A percentile compares a stretch with the other conserved stretches of the same genome.
Evolutionary conservation across 2,888 invertebrate species (phyloP).

Genomic region (Physocephala rufipes): DNA sequence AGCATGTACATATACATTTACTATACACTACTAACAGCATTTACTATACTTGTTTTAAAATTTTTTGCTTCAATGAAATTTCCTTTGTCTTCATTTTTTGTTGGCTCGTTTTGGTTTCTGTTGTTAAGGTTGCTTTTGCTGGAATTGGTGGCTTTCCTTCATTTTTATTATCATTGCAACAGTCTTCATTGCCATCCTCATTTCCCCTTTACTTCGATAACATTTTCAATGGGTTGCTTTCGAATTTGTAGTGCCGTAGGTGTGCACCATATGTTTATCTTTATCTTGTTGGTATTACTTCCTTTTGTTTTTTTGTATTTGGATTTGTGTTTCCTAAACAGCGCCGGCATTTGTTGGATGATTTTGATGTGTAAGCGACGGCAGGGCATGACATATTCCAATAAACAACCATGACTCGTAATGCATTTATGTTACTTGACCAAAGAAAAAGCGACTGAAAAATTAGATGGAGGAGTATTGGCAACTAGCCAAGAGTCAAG

Average conservation of each 20-base stretch:
- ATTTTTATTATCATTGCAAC: background rate
- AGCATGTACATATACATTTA: too few relatives aligned
- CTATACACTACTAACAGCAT: too few relatives aligned
- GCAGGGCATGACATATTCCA: too few relatives aligned
- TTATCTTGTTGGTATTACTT: slow-evolving; percentile 2
- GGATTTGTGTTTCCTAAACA: background rate
- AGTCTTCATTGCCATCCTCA: background rate
- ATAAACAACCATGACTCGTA: too few relatives aligned
- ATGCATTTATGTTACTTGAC: too few relatives aligned
- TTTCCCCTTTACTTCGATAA: background rate
- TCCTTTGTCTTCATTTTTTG: too few relatives aligned
- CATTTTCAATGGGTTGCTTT: background rate
- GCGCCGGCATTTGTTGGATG: too few relatives aligned
- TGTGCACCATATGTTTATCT: background rate
- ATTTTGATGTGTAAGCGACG: too few relatives aligned
- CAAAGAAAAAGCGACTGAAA: too few relatives aligned
- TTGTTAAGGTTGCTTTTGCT: background rate
- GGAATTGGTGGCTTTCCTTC: background rate
- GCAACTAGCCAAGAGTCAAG: too few relatives aligned
- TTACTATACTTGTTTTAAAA: background rate
- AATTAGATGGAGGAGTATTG: too few relatives aligned
- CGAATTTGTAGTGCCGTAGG: background rate
- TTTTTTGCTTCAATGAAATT: background rate
- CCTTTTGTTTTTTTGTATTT: slow-evolving; percentile 16
- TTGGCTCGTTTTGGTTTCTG: background rate